Percentiles rank a stretch among this genome's conserved stretches.
These are phyloP conservation scores for Prunella strophiata DNA, from an alignment of 2,797 vertebrate genomes.

Conservation along the genomic window DNA sequence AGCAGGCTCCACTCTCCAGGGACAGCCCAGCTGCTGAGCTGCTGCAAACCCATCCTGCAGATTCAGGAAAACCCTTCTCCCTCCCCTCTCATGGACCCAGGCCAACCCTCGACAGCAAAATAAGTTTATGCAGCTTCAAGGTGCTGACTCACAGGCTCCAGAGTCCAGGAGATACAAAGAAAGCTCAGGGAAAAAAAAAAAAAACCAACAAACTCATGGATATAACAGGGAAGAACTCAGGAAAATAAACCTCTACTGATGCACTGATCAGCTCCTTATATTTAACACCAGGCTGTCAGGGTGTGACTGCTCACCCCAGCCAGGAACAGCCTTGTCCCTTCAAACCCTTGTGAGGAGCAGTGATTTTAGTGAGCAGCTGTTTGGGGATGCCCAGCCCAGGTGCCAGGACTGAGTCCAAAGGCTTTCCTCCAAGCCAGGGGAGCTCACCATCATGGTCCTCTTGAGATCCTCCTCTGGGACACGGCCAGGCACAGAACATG, in stretches of 20 bases:
- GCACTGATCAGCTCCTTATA: accelerated
- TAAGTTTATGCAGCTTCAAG: neutral
- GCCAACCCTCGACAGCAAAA: neutral
- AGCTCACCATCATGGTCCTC: slow-evolving; percentile 96
- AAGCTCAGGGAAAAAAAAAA: neutral
- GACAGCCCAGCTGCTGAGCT: neutral
- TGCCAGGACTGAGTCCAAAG: accelerated
- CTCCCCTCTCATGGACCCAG: neutral
- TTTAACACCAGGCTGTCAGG: accelerated
- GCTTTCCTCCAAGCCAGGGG: neutral
- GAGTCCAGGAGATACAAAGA: neutral
- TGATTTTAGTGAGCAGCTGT: accelerated
- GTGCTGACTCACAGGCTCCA: neutral
- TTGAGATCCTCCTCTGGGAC: slow-evolving; percentile 95
- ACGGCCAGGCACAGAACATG: slow-evolving; percentile 95
- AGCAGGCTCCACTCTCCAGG: neutral
- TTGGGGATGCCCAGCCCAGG: neutral
- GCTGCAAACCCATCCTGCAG: neutral
- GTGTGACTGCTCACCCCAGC: accelerated
- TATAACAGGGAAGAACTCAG: neutral
- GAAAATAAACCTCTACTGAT: neutral
- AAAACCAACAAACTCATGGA: neutral
- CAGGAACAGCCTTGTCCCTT: neutral
- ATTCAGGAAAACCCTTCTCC: neutral
- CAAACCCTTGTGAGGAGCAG: neutral